Evolutionary conservation across 2,797 vertebrate species (phyloP).

Genomic region (Rhadinocentrus ornatus): DNA sequence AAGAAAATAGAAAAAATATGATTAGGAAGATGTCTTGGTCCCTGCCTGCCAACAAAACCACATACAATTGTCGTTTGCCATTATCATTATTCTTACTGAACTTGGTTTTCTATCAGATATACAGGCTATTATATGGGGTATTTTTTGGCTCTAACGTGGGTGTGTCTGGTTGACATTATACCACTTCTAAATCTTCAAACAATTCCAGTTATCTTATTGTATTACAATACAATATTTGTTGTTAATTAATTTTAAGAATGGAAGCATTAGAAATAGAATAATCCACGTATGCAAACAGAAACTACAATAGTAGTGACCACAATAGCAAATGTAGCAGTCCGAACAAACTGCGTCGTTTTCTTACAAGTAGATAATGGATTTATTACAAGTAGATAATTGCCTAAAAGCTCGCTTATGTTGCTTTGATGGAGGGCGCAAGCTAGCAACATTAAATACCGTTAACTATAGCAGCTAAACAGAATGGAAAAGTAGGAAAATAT

Average conservation of each 20-base stretch:
- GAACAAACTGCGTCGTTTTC: not conserved
- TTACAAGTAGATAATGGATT: not conserved
- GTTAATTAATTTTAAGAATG: not conserved
- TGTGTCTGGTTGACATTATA: not conserved
- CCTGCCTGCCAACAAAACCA: not conserved
- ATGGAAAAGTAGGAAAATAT: too few species aligned
- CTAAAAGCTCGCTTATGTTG: constrained; percentile 24
- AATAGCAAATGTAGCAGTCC: fast-evolving
- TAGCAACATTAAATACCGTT: constrained; percentile 43
- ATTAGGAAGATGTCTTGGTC: not conserved
- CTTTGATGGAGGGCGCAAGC: constrained; percentile 26
- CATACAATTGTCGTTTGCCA: not conserved
- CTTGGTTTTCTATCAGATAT: not conserved
- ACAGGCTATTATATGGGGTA: not conserved
- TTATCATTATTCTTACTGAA: not conserved
- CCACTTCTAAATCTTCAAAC: not conserved
- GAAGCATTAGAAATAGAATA: not conserved
- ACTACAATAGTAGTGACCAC: not conserved
- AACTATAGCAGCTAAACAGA: constrained; percentile 37
- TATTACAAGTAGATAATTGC: constrained; percentile 4
- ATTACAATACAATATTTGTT: not conserved
- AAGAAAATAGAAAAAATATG: constrained; percentile 30
- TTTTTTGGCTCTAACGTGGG: too few species aligned
- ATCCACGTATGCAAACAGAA: not conserved
- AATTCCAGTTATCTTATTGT: not conserved